Evolutionary conservation across 2,888 invertebrate species (phyloP), one percentile per base, ranked within the genome.

Genomic region (Keiferia lycopersicella): DNA sequence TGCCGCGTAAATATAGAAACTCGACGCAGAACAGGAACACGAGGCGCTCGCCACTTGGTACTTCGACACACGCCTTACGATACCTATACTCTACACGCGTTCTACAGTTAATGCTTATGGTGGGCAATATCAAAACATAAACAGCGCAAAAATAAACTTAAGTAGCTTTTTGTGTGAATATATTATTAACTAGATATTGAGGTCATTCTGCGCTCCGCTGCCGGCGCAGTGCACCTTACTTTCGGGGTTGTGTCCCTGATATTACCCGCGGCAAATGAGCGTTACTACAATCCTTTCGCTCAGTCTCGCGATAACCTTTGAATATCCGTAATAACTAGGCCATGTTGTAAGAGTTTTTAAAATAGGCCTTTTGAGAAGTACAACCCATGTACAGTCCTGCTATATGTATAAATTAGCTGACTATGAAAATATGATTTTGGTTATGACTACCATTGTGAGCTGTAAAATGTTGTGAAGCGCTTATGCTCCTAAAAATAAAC

Each of bases 1-100:
- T 78, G 80, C 79, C 81, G 87, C 78, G 85, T 90, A 90, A 88
- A 89, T 90, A 88, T 91, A 91, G 90, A 89, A 83, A 83, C 83
- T 77, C 81, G 77, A 77, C 82, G 79, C 81, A 80, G 78, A 85
- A 83, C 86, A 89, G 84, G 86, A 87, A 86, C 87, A 86, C 82
- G 83, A 82, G 79, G 82, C 82, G 78, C 72, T 80, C 81, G 51
- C 22, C 22, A 22, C 51, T 53, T 8, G 12, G 18, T 50, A 11
- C 20, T 50, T 22, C 77, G 80, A 75, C 83, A 82, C 77, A 81
- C 74, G 75, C 72, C 73, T 67, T 71, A 71, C 68, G 7, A 30
- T 56, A 56, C 34, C 56, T 56, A 56, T 26, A 74, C 68, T 74
- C 76, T 71, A 71, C 70, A 74, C 73, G 74, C 75, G 68, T 64